Base-by-base conservation (phyloP, 2,888 invertebrate genomes). In the Trachelus stipa region DNA sequence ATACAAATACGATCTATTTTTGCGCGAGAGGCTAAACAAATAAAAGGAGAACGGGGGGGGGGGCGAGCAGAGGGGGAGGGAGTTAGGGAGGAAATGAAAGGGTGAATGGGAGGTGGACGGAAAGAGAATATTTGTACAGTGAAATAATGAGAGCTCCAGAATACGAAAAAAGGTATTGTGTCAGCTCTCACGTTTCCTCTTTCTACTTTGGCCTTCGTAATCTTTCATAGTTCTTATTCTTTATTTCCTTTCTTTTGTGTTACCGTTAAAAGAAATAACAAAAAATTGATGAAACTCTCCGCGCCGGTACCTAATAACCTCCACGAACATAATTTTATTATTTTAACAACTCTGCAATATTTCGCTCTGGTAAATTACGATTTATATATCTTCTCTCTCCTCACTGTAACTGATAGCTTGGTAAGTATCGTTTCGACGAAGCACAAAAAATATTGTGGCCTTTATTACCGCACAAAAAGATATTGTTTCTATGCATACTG, bases 91-190 rank as follows among this genome's bases (percentile, higher is more conserved):
- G 71, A 71, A 34, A 71, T 33, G 71, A 71, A 71, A 34, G 71
- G 56, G 23, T 56, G 56, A 56, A 1, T 56, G 23, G 56, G 35
- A 34, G 34, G 34, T 35, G 37, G 34, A 11, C 71, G 74, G 9
- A 15, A 35, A 23, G 74, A 35, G 74, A 30, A 68, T 78, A 78
- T 78, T 78, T 78, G 73, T 76, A 78, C 34, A 73, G 76, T 68
- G 40, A 76, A 71, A 78, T 78, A 78, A 78, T 76, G 78, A 78
- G 73, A 71, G 73, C 68, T 73, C 56, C 23, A 73, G 76, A 71
- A 73, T 33, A 73, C 78, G 73, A 71, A 78, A 73, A 73, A 74
- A 73, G 68, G 76, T 73, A 78, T 68, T 76, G 78, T 78, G 35
- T 34, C n/a, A 69, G 69, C 68, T 73, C 56, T 77, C 71, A 71